Percentiles rank a stretch among this genome's conserved stretches.
These are phyloP conservation scores for Hydrotaea cyrtoneurina DNA, from an alignment of 2,888 invertebrate genomes.

Conservation along the genomic window DNA sequence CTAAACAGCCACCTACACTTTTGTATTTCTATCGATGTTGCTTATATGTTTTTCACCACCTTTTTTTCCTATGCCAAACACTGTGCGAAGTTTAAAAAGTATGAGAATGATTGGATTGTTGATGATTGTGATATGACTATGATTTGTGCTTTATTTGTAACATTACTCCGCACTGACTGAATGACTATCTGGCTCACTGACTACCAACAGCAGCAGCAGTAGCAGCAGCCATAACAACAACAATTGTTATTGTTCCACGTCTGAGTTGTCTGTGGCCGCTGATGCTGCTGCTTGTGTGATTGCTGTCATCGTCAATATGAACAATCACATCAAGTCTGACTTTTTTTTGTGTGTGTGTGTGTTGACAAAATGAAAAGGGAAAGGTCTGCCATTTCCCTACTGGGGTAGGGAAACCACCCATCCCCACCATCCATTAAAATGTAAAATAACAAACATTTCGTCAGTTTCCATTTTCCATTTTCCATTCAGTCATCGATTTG, in stretches of 20 bases:
- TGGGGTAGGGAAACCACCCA: no score
- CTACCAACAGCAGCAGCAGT: background rate
- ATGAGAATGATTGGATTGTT: background rate
- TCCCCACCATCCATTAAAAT: constrained; percentile 13
- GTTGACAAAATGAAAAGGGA: background rate
- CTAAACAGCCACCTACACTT: no score
- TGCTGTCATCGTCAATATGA: background rate
- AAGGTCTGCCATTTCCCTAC: background rate
- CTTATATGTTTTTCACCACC: no score
- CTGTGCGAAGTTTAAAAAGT: background rate
- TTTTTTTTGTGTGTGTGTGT: no score
- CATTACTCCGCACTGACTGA: background rate
- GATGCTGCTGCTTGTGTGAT: background rate
- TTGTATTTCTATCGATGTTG: no score
- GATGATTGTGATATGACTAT: constrained; percentile 30
- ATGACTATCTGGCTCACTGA: background rate
- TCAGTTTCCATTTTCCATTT: constrained; percentile 24
- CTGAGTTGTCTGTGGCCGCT: constrained; percentile 17
- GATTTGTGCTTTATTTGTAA: constrained; percentile 25
- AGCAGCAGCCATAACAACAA: background rate
- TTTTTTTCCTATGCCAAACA: background rate
- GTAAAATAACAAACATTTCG: constrained; percentile 11
- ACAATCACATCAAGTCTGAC: constrained; percentile 11
- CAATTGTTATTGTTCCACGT: constrained; percentile 11
- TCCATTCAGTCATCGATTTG: constrained; percentile 10